Percentiles rank a stretch among this genome's conserved stretches.
These are phyloP conservation scores for Callopanchax toddi DNA, from an alignment of 2,113 vertebrate genomes.

Conservation along the genomic window DNA sequence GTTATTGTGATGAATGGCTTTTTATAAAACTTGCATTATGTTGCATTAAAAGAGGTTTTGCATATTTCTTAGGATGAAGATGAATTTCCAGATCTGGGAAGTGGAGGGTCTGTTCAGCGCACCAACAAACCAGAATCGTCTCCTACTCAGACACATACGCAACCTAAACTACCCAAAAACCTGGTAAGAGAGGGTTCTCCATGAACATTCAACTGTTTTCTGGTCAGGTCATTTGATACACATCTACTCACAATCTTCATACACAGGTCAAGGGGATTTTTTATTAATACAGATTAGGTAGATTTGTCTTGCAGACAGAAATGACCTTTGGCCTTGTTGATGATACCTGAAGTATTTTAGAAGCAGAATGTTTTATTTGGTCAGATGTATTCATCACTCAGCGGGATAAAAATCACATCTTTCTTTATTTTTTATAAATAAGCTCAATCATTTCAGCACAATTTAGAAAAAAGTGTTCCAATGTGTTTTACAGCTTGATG, in stretches of 20 bases:
- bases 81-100: slow-evolving; percentile 88
- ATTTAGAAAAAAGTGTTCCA: background rate
- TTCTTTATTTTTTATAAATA: too few relatives aligned
- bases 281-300: too few relatives aligned
- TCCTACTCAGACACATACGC: slow-evolving; percentile 83
- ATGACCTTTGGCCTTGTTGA: too few relatives aligned
- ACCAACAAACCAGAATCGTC: slow-evolving; percentile 81
- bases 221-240: background rate
- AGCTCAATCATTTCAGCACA: too few relatives aligned
- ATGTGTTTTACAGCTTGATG: slow-evolving; percentile 84
- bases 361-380: background rate
- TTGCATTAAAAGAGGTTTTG: background rate
- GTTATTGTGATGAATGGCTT: too few relatives aligned
- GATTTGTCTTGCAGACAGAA: too few relatives aligned
- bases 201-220: background rate
- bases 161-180: slow-evolving; percentile 89
- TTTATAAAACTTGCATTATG: background rate
- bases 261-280: too few relatives aligned
- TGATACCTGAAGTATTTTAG: background rate
- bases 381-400: background rate
- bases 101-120: slow-evolving; percentile 78
- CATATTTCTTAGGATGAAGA: slow-evolving; percentile 86
- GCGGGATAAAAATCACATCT: too few relatives aligned
- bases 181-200: slow-evolving; percentile 77
- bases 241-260: background rate